Evolutionary conservation across 1,140 invertebrate species (phyloP), one percentile per base, ranked within the genome.

Genomic region (Pristionchus pacificus): DNA sequence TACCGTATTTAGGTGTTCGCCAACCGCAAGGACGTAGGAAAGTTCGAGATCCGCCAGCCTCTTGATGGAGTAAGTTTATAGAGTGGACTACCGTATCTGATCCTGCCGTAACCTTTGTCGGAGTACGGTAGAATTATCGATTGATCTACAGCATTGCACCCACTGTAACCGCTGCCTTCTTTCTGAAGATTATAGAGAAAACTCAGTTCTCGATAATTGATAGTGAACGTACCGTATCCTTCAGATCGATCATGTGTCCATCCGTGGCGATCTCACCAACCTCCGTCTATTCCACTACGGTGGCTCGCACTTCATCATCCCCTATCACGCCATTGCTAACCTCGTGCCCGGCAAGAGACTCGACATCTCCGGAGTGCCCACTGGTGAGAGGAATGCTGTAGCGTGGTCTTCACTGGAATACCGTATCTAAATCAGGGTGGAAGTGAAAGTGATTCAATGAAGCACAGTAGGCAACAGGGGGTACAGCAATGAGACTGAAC

Each of bases 261-360:
- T 82, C 61, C 29, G 38, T 32, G 80, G 82, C 14, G 79, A 79
- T 74, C 74, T 84, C 28, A 68, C 79, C 15, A 57, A 65, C 29
- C 66, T 81, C 19, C 75, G 82, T 30, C 72, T 84, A 25, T 81
- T 81, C 74, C 80, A 81, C 61, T 81, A 84, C 60, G 80, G 80
- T 65, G 80, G 80, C 29, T 72, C 74, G 27, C 68, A 70, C 28
- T 82, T 82, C 74, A 65, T 77, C 1, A 78, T 74, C 60, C 82
- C 82, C 2, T 82, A 82, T 72, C 78, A 65, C 61, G 80, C 82
- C n/a, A 70, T 82, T 27, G 80, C 80, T 19, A 74, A 80, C 30
- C 74, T 82, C 1, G 63, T 61, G 15, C 82, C 82, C 19, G 79
- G 76, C 61, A 82, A 82, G 59, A 74, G 80, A 59, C 75, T 82